Base-by-base conservation (phyloP, 2,113 vertebrate genomes). In the Zeus faber region DNA sequence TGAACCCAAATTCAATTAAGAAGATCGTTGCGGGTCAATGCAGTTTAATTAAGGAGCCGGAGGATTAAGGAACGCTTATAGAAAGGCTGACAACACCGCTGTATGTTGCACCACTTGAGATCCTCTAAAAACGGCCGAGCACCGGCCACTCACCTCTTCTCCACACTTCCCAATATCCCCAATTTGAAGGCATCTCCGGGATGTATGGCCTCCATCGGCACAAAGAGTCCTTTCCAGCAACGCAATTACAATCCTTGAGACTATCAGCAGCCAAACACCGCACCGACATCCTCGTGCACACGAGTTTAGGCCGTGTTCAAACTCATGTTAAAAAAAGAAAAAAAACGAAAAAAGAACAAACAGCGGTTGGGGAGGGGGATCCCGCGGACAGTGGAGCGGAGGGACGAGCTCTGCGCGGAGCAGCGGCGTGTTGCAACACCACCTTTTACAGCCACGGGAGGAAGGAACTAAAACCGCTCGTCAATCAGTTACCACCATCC, bases 71-170 rank as follows among this genome's bases (percentile, higher is more conserved):
- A 13, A 56, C 11, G 35, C 37, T 46, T 29, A 10, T 8, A 9
- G 55, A 49, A 46, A n/a, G n/a, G n/a, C n/a, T n/a, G n/a, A n/a
- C n/a, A n/a, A n/a, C n/a, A n/a, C n/a, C n/a, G n/a, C n/a, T n/a
- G n/a, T n/a, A n/a, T n/a, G n/a, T n/a, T n/a, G n/a, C n/a, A n/a
- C n/a, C n/a, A n/a, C n/a, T n/a, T n/a, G n/a, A n/a, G n/a, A n/a
- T n/a, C n/a, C n/a, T n/a, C n/a, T n/a, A n/a, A n/a, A n/a, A n/a
- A n/a, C n/a, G n/a, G n/a, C 7, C 2, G 6, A 27, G 45, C 10
- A 47, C 20, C 17, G 46, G 7, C n/a, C n/a, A n/a, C 81, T 78
- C 67, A 85, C 82, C 82, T 82, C 59, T 71, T 83, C 46, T 72
- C 58, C 51, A 68, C 44, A 50, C 69, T 74, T 35, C 57, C 66